Conservation (phyloP, 2,113 vertebrate species). For the Centropus unirufus region DNA sequence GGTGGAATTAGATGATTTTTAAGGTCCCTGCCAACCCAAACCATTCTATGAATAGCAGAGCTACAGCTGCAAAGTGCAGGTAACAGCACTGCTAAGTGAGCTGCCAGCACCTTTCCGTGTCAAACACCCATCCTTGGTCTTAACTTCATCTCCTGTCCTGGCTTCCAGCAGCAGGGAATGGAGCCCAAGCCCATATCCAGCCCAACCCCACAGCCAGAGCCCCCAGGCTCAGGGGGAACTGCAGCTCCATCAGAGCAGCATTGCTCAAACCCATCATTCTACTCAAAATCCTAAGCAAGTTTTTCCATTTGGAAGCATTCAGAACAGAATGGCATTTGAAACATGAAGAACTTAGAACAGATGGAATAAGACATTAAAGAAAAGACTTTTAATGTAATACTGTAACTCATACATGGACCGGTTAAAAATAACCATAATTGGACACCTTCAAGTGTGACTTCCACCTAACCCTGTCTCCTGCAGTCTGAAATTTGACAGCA, state of each 20-base stretch:
- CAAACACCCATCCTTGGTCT: not conserved
- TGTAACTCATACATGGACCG: not conserved
- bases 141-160: not conserved
- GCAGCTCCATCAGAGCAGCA: not conserved
- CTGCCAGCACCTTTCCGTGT: not conserved
- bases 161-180: too few species aligned
- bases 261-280: not conserved
- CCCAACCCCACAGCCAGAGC: not conserved
- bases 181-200: too few species aligned
- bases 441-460: not conserved
- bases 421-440: not conserved
- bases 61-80: not conserved
- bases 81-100: not conserved
- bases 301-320: not conserved
- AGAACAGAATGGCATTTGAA: not conserved
- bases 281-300: not conserved
- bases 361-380: not conserved
- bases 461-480: not conserved
- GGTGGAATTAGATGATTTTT: too few species aligned
- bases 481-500: not conserved
- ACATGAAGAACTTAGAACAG: not conserved
- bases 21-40: too few species aligned
- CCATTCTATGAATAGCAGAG: too few species aligned
- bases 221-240: too few species aligned
- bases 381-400: slow-evolving; percentile 1